These are phyloP conservation scores for Pachliopta kotzebuea DNA, from an alignment of 2,888 invertebrate species.

Conservation along the genomic window DNA sequence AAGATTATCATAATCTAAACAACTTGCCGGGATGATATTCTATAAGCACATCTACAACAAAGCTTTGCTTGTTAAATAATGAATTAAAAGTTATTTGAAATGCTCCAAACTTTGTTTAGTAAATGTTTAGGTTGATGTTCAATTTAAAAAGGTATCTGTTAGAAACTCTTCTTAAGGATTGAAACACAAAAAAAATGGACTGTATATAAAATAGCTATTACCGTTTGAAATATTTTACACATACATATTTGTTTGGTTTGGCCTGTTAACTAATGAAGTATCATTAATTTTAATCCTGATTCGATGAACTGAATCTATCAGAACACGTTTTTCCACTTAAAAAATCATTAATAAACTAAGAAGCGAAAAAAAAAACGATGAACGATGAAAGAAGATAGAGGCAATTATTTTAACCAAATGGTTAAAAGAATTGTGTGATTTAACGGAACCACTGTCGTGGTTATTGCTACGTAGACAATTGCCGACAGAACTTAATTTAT, in stretches of 20 bases:
- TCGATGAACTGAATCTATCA: not conserved
- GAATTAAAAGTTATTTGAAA: too few species aligned
- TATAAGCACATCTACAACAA: not conserved
- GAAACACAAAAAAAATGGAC: too few species aligned
- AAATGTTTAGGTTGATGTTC: too few species aligned
- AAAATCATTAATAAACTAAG: not conserved
- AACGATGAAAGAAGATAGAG: too few species aligned
- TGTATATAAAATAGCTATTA: not conserved
- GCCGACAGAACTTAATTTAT: too few species aligned
- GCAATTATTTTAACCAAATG: too few species aligned
- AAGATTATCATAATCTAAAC: not conserved
- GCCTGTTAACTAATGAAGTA: not conserved
- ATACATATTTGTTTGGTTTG: not conserved
- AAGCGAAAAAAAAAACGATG: not conserved
- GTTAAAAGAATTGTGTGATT: too few species aligned
- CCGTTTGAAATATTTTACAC: not conserved
- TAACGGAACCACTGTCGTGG: too few species aligned
- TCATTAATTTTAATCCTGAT: slow-evolving; percentile 7
- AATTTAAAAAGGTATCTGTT: too few species aligned
- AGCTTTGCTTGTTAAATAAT: not conserved
- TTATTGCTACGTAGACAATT: too few species aligned
- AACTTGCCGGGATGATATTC: not conserved
- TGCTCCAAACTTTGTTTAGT: too few species aligned
- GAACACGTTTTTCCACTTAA: not conserved
- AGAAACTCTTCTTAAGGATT: too few species aligned